phyloP scores from a whole-genome alignment of 2,888 invertebrate genomes.

The Trachelus tabidus region DNA sequence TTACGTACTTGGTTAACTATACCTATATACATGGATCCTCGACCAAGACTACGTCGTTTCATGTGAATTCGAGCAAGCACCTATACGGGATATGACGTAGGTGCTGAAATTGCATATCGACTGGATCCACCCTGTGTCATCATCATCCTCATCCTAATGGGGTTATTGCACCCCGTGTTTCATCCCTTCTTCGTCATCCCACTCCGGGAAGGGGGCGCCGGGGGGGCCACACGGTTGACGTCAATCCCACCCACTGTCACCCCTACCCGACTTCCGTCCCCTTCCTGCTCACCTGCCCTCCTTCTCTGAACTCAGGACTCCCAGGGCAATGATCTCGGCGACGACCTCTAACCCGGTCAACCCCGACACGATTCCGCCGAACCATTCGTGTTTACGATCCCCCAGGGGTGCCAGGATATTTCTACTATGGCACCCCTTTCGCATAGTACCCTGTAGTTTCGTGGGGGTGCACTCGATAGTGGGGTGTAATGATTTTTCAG shows the following conservation, averaged over 20 bases:
- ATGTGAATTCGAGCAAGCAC: neutral
- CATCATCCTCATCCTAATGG: slow-evolving; percentile 23
- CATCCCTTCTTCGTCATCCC: slow-evolving; percentile 24
- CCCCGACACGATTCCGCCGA: slow-evolving; percentile 45
- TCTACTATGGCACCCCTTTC: neutral
- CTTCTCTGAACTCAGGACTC: slow-evolving; percentile 21
- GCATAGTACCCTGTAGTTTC: neutral
- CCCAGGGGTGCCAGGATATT: neutral
- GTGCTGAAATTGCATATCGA: neutral
- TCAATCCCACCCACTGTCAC: slow-evolving; percentile 28
- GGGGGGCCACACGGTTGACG: slow-evolving; percentile 35
- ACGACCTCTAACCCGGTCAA: slow-evolving; percentile 64
- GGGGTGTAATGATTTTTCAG: neutral
- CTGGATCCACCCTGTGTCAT: neutral
- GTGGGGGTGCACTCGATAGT: neutral
- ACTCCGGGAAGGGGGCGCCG: neutral
- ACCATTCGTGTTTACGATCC: neutral
- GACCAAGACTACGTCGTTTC: too few relatives aligned
- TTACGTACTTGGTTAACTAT: too few relatives aligned
- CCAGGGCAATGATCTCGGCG: slow-evolving; percentile 47
- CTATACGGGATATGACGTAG: neutral
- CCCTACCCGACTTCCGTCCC: slow-evolving; percentile 24
- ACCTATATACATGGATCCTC: too few relatives aligned
- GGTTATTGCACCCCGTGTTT: slow-evolving; percentile 28
- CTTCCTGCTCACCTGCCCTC: slow-evolving; percentile 20